Evolutionary conservation across 92 coral and sea anemone genomes (phyloP).

Genomic region (Palythoa caribaeorum): DNA sequence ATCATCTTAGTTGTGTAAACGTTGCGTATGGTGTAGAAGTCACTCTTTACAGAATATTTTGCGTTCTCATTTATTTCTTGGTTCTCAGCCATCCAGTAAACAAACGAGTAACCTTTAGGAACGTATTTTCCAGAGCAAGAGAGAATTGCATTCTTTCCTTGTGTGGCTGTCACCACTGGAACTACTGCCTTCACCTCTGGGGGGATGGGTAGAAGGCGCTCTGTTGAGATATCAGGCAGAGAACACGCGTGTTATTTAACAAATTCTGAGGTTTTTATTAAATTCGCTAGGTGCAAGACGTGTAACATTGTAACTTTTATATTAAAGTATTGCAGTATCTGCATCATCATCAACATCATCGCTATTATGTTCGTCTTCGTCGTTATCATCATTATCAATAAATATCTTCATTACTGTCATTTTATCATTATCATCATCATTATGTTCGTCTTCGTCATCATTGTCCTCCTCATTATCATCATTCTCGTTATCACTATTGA

Average conservation of each 20-base stretch:
- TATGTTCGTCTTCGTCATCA: too few species aligned
- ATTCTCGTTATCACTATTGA: too few species aligned
- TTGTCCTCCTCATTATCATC: too few species aligned
- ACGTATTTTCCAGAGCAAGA: constrained; percentile 30
- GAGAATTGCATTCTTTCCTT: not conserved
- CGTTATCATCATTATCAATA: too few species aligned
- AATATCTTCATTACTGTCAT: too few species aligned
- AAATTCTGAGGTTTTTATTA: too few species aligned
- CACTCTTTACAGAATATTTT: not conserved
- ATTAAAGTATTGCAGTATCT: too few species aligned
- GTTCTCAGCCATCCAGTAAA: constrained; percentile 5
- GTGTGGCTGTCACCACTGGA: not conserved
- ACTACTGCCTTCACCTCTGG: constrained; percentile 20
- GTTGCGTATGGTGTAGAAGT: constrained; percentile 21
- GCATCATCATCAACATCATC: too few species aligned
- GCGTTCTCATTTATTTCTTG: not conserved
- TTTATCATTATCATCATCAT: too few species aligned
- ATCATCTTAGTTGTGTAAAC: constrained; percentile 16
- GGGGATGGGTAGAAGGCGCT: constrained; percentile 14
- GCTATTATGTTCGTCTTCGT: too few species aligned
- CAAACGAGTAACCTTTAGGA: constrained; percentile 13
- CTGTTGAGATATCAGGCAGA: not conserved
- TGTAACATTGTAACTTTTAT: too few species aligned
- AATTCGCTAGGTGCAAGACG: too few species aligned
- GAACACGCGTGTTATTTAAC: not conserved